These are phyloP conservation scores for Crax fasciolata DNA, from an alignment of 2,797 vertebrate genomes.

Conservation along the genomic window DNA sequence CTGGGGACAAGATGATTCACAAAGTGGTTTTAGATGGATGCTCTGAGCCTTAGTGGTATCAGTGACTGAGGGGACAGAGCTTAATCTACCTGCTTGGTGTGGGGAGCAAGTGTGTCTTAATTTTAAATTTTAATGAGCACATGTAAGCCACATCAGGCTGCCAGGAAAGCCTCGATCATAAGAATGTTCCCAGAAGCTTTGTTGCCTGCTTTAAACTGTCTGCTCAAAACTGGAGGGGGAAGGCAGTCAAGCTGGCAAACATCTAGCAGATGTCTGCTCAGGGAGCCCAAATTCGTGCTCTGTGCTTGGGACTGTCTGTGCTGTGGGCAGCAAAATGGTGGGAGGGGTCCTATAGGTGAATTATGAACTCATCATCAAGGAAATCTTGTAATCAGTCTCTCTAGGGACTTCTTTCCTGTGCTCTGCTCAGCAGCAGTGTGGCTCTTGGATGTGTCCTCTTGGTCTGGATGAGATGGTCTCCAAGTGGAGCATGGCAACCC, in stretches of 20 bases:
- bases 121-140: constrained; percentile 2
- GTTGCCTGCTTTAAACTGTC: neutral
- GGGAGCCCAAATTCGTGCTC: neutral
- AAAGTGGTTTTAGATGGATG: neutral
- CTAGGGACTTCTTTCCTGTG: rapidly evolving
- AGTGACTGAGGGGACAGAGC: neutral
- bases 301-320: rapidly evolving
- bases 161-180: neutral
- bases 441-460: neutral
- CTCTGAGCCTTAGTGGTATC: neutral
- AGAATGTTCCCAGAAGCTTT: neutral
- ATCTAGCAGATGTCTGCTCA: rapidly evolving
- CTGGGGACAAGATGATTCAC: constrained; percentile 10
- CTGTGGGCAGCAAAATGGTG: neutral
- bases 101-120: neutral
- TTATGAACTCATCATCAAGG: rapidly evolving
- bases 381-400: rapidly evolving
- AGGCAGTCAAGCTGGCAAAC: neutral
- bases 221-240: neutral
- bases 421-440: rapidly evolving
- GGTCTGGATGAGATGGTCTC: neutral
- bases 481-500: rapidly evolving
- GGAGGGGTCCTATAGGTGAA: neutral
- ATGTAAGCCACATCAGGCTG: neutral
- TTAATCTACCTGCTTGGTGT: neutral